A percentile compares a stretch with the other conserved stretches of the same genome.
Evolutionary conservation across 2,888 invertebrate genomes (phyloP).

Genomic region (Philopedon plagiatum): DNA sequence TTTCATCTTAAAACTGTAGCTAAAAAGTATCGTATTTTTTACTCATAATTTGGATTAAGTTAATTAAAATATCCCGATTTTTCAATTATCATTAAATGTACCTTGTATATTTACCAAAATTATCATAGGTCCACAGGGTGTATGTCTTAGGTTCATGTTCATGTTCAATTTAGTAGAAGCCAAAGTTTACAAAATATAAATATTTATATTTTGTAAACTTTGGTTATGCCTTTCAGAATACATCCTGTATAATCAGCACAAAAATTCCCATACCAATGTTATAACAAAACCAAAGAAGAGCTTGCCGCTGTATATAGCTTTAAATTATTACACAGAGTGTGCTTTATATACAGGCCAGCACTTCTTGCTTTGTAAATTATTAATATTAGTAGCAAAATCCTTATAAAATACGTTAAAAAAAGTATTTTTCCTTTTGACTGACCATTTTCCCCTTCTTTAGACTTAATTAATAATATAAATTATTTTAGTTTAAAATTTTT

Average conservation of each 20-base stretch:
- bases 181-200: too few relatives aligned
- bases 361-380: conserved; percentile 44
- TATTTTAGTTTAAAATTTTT: neutral
- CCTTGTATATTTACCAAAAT: neutral
- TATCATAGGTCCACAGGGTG: neutral
- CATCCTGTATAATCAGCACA: neutral
- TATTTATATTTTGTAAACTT: too few relatives aligned
- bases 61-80: too few relatives aligned
- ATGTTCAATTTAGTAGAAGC: too few relatives aligned
- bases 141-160: too few relatives aligned
- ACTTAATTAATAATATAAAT: conserved; percentile 1
- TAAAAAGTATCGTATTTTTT: too few relatives aligned
- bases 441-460: neutral
- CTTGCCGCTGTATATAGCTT: conserved; percentile 68
- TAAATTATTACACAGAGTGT: conserved; percentile 63
- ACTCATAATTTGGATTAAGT: too few relatives aligned
- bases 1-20: too few relatives aligned
- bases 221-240: neutral
- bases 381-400: conserved; percentile 10
- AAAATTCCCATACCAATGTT: conserved; percentile 28
- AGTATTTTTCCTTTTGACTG: neutral
- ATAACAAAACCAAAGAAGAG: conserved; percentile 65
- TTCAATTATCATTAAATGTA: too few relatives aligned
- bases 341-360: conserved; percentile 47
- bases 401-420: neutral